Conservation (phyloP, 2,113 vertebrate species). For the Mesembrinibis cayennensis region DNA sequence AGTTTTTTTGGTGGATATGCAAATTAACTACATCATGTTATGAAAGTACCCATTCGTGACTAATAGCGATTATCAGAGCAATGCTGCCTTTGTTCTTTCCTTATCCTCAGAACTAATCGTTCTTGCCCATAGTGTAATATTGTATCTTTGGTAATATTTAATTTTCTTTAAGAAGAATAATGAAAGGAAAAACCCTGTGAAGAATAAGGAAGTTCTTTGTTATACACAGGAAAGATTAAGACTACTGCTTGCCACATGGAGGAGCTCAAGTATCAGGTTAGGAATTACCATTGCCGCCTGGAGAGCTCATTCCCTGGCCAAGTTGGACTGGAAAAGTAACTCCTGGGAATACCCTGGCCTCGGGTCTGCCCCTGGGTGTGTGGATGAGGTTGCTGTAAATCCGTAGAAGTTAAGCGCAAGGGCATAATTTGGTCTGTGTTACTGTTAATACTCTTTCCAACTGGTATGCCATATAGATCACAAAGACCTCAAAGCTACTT, state of each 20-base stretch:
- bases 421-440: not conserved
- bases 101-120: not conserved
- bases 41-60: not conserved
- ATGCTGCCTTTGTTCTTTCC: slow-evolving; percentile 25
- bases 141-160: not conserved
- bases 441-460: not conserved
- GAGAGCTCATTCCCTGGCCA: not conserved
- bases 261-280: slow-evolving; percentile 72
- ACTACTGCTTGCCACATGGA: slow-evolving; percentile 61
- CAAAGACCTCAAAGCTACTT: not conserved
- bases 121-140: not conserved
- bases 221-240: not conserved
- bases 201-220: not conserved
- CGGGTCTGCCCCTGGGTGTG: not conserved
- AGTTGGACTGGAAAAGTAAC: not conserved
- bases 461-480: too few species aligned
- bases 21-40: not conserved
- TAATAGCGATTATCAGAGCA: not conserved
- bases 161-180: slow-evolving; percentile 7
- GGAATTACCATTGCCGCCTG: not conserved
- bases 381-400: not conserved
- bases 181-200: not conserved
- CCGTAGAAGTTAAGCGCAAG: not conserved
- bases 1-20: not conserved
- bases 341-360: not conserved